These are phyloP conservation scores for Chamaedrilus cognettii DNA, from an alignment of 2,888 invertebrate species.

Conservation along the genomic window DNA sequence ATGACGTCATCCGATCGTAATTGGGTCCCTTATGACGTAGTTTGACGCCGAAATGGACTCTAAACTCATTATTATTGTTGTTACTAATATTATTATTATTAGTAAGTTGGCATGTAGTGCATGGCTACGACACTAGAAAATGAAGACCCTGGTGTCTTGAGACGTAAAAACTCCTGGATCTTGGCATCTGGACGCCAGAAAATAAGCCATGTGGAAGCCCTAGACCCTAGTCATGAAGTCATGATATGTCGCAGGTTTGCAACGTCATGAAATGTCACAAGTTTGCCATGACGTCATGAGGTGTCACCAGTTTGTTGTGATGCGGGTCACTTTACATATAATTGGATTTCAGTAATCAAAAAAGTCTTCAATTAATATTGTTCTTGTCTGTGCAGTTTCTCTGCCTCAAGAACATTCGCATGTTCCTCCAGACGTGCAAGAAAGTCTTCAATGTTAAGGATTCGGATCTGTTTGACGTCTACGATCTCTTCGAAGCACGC, in stretches of 20 bases:
- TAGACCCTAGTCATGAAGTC: no score
- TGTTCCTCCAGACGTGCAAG: conserved; percentile 8
- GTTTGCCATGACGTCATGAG: no score
- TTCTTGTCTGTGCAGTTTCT: conserved; percentile 14
- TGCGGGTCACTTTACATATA: neutral
- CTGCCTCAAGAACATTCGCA: conserved; percentile 14
- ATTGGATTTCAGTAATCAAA: neutral
- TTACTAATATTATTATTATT: neutral
- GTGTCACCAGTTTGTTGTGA: neutral
- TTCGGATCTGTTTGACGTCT: conserved; percentile 7
- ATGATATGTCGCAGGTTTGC: no score
- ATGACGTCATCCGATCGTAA: neutral
- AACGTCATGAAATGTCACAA: no score
- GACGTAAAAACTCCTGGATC: no score
- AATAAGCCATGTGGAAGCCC: no score
- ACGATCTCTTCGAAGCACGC: conserved; percentile 1
- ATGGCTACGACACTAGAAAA: neutral
- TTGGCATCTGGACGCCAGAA: no score
- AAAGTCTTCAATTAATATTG: neutral
- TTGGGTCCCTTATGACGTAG: neutral
- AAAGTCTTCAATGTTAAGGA: conserved; percentile 8
- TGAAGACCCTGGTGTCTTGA: neutral
- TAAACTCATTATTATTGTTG: neutral
- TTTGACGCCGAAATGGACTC: neutral
- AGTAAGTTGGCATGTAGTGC: neutral